A percentile compares a stretch with the other conserved stretches of the same genome.
Evolutionary conservation across 2,113 vertebrate genomes (phyloP).

Genomic region (Vombatus ursinus): DNA sequence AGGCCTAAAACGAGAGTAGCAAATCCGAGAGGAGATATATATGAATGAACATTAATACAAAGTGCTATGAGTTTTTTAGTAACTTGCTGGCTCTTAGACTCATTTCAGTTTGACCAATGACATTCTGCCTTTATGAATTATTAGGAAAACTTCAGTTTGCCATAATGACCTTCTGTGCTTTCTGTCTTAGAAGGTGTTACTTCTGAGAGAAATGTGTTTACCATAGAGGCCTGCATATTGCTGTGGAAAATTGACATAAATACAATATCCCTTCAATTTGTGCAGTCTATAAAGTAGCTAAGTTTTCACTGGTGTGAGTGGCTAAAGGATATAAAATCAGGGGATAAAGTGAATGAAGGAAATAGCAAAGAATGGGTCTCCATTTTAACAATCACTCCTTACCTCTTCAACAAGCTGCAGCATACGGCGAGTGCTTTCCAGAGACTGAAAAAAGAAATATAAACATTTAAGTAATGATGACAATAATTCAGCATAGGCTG

Average conservation of each 20-base stretch:
- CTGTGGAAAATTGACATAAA: neutral
- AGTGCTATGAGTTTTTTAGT: neutral
- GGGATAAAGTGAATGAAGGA: neutral
- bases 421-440: conserved; percentile 99
- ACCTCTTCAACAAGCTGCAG: conserved; percentile 99
- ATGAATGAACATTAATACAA: conserved; percentile 33
- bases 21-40: conserved; percentile 19
- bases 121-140: conserved; percentile 13
- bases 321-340: conserved; percentile 18
- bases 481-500: neutral
- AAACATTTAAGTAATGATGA: conserved; percentile 46
- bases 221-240: neutral
- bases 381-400: conserved; percentile 73
- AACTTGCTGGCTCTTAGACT: conserved; percentile 22
- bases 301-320: neutral
- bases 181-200: neutral
- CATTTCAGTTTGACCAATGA: neutral
- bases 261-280: neutral
- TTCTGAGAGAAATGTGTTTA: neutral
- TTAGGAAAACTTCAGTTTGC: conserved; percentile 3
- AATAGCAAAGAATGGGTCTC: conserved; percentile 18
- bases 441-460: conserved; percentile 87
- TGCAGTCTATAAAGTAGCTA: neutral
- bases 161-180: neutral
- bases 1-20: conserved; percentile 36